These are phyloP conservation scores for Blastobasis lacticolella DNA, from an alignment of 2,888 invertebrate genomes.

Conservation along the genomic window DNA sequence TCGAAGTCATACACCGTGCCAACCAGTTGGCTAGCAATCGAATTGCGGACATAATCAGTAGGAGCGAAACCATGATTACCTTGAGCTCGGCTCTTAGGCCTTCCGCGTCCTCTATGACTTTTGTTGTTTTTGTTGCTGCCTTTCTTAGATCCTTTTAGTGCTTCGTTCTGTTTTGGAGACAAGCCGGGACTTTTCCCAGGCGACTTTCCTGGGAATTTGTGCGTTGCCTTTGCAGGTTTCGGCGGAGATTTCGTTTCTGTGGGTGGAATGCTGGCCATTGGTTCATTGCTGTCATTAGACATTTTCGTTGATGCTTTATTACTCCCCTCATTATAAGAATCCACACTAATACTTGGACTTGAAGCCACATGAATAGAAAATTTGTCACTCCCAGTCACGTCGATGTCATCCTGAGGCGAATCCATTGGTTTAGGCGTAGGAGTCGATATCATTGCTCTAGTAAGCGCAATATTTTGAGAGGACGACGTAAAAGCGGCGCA, in stretches of 20 bases:
- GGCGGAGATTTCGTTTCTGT: constrained; percentile 44
- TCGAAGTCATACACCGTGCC: constrained; percentile 93
- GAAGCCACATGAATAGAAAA: constrained; percentile 48
- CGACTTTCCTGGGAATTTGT: constrained; percentile 79
- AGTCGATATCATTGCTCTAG: constrained; percentile 86
- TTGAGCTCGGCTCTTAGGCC: constrained; percentile 60
- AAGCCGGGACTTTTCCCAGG: constrained; percentile 81
- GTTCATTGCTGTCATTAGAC: constrained; percentile 52
- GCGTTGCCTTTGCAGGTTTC: constrained; percentile 68
- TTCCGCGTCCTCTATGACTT: constrained; percentile 63
- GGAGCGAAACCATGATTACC: constrained; percentile 35
- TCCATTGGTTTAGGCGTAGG: constrained; percentile 69
- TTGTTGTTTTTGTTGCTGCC: constrained; percentile 54
- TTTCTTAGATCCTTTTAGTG: constrained; percentile 46
- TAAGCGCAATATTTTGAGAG: constrained; percentile 86
- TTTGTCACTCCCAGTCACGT: constrained; percentile 50
- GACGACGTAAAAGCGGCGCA: constrained; percentile 88
- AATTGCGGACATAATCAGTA: constrained; percentile 73
- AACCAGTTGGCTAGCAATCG: constrained; percentile 85
- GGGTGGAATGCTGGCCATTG: constrained; percentile 7
- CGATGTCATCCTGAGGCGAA: constrained; percentile 59
- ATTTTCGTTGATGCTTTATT: constrained; percentile 46
- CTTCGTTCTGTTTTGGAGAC: constrained; percentile 78
- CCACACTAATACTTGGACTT: constrained; percentile 53
- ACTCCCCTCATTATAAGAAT: constrained; percentile 50